Percentiles rank a stretch among this genome's conserved stretches.
These are phyloP conservation scores for Phoeniculus purpureus DNA, from an alignment of 2,797 vertebrate species.

Conservation along the genomic window DNA sequence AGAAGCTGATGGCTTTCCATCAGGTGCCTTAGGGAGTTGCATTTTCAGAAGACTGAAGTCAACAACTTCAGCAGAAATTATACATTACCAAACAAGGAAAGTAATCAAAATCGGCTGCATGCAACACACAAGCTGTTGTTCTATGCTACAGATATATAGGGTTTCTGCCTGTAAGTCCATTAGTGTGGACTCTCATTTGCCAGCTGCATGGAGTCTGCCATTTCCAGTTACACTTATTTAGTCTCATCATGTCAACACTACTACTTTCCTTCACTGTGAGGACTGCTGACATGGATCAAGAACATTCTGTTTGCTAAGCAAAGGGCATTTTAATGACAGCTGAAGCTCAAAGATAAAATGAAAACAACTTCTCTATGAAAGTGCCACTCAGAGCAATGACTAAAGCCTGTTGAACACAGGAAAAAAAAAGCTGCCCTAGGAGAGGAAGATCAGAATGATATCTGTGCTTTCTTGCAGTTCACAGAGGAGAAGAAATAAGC, in stretches of 20 bases:
- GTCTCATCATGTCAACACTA: neutral
- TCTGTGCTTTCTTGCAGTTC: neutral
- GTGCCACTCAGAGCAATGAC: neutral
- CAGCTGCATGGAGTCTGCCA: neutral
- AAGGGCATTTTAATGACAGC: neutral
- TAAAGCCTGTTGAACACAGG: neutral
- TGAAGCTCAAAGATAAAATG: neutral
- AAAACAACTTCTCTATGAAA: neutral
- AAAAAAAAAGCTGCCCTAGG: fast-evolving
- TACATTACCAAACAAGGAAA: neutral
- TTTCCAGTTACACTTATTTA: neutral
- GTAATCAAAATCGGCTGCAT: neutral
- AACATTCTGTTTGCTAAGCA: neutral
- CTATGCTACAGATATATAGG: neutral
- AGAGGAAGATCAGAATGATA: neutral
- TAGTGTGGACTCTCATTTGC: neutral
- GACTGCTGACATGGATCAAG: neutral
- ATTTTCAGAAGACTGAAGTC: neutral
- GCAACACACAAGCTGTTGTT: neutral
- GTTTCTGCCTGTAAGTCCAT: neutral
- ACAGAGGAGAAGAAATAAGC: neutral
- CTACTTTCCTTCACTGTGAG: neutral
- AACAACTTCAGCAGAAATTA: neutral
- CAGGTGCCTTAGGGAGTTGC: neutral
- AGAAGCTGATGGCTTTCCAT: neutral